Conservation (phyloP, 2,113 vertebrate species). For the Monopterus albus region DNA sequence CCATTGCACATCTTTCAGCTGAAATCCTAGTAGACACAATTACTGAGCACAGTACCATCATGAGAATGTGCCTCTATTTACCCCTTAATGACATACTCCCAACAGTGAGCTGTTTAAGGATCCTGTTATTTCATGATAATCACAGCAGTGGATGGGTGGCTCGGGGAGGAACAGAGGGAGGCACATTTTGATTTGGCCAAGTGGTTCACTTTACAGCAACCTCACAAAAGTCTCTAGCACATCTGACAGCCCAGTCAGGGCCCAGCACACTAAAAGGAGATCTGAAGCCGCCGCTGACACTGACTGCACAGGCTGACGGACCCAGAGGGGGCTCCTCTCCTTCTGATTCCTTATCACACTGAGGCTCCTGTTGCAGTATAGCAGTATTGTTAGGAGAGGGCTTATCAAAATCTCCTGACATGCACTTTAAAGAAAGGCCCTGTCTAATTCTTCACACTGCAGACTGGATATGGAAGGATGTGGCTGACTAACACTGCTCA, state of each 20-base stretch:
- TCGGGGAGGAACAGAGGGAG: conserved; percentile 24
- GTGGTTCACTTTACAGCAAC: conserved; percentile 62
- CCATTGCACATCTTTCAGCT: conserved; percentile 42
- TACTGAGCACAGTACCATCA: conserved; percentile 51
- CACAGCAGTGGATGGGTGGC: neutral
- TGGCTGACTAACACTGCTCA: conserved; percentile 12
- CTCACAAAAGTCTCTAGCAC: conserved; percentile 63
- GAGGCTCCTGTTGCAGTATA: conserved; percentile 39
- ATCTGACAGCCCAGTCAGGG: conserved; percentile 71
- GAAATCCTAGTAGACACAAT: conserved; percentile 66
- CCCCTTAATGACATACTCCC: conserved; percentile 48
- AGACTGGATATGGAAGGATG: conserved; percentile 21
- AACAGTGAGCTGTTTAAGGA: conserved; percentile 16
- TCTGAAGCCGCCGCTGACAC: conserved; percentile 56
- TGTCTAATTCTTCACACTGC: conserved; percentile 38
- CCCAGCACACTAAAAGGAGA: conserved; percentile 39
- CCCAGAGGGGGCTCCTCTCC: conserved; percentile 42
- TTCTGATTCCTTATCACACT: conserved; percentile 49
- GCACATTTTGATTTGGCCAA: conserved; percentile 49
- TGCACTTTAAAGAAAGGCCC: conserved; percentile 27
- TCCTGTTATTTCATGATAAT: conserved; percentile 40
- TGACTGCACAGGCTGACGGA: conserved; percentile 51
- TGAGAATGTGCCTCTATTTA: conserved; percentile 46
- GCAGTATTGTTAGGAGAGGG: conserved; percentile 32
- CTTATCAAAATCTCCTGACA: conserved; percentile 52